Evolutionary conservation across 2,888 invertebrate species (phyloP), one percentile per base, ranked within the genome.

Genomic region (Aelia acuminata): DNA sequence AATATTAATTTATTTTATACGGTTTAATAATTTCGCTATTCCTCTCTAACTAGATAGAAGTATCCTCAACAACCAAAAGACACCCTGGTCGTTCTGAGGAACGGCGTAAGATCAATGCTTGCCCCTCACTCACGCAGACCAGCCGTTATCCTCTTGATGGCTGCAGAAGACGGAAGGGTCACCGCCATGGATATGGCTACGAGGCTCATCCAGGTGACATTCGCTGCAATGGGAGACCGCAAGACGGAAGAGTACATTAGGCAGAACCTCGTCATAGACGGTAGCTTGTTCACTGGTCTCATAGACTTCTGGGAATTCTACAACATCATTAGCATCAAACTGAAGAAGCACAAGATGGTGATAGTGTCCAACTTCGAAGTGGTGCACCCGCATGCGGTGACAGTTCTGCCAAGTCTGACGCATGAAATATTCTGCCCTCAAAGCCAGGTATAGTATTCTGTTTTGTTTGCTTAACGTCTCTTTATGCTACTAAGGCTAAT

Each of bases 301-400:
- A 43, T 39, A 15, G 87, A 87, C 75, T 87, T 87, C 87, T 87
- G 87, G 87, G 70, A 53, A 13, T 87, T 87, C 49, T 87, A 87
- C 87, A 47, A 47, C 13, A n/a, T 47, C 35, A 22, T 87, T 22
- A 87, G 43, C 20, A 47, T 7, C 47, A 87, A 47, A 70, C n/a
- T 87, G 43, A 47, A 63, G 70, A n/a, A 63, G 1, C 1, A 47
- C 75, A 87, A 47, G 75, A 87, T 87, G 75, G 87, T 87, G 48
- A 43, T 87, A 3, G 70, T 87, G 7, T 20, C 26, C 70, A 75
- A 75, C 31, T 75, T 87, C 20, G 63, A 87, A 63, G 63, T 47
- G 5, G 87, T 87, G 5, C 70, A 87, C 20, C 87, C 87, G 7
- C 70, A 87, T 26, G 87, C 87, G 11, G 87, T 48, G 11, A 87